Percentiles rank a stretch among this genome's conserved stretches.
Evolutionary conservation across 2,888 invertebrate species (phyloP).

Genomic region (Polydrusus cervinus): DNA sequence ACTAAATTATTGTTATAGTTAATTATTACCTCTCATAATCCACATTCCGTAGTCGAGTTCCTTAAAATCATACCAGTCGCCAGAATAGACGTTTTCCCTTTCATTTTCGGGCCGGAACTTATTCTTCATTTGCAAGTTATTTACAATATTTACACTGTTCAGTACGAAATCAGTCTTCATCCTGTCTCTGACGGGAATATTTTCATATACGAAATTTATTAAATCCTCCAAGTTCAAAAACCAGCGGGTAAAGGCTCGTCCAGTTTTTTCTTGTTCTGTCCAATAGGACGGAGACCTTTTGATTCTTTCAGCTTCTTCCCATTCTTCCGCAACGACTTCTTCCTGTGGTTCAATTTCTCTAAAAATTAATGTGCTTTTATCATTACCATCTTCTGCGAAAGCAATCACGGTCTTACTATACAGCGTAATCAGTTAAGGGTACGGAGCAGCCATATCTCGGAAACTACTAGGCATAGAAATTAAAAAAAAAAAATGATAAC

Average conservation of each 20-base stretch:
- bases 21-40: conserved; percentile 66
- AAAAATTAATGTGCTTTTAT: not conserved
- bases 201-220: conserved; percentile 65
- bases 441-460: no score
- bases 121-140: conserved; percentile 61
- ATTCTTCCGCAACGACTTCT: not conserved
- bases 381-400: no score
- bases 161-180: conserved; percentile 60
- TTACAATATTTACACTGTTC: conserved; percentile 61
- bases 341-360: not conserved
- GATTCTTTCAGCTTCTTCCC: conserved; percentile 16
- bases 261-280: conserved; percentile 63
- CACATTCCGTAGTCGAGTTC: conserved; percentile 68
- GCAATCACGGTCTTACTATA: no score
- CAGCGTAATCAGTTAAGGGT: no score
- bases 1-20: no score
- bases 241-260: conserved; percentile 65
- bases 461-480: no score
- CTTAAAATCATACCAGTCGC: conserved; percentile 68
- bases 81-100: conserved; percentile 60
- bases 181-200: conserved; percentile 64
- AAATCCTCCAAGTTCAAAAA: conserved; percentile 65
- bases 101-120: conserved; percentile 61
- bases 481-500: no score
- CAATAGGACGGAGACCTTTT: conserved; percentile 62